Evolutionary conservation across 2,113 vertebrate genomes (phyloP), one percentile per base, ranked within the genome.

Genomic region (Labeo catla): DNA sequence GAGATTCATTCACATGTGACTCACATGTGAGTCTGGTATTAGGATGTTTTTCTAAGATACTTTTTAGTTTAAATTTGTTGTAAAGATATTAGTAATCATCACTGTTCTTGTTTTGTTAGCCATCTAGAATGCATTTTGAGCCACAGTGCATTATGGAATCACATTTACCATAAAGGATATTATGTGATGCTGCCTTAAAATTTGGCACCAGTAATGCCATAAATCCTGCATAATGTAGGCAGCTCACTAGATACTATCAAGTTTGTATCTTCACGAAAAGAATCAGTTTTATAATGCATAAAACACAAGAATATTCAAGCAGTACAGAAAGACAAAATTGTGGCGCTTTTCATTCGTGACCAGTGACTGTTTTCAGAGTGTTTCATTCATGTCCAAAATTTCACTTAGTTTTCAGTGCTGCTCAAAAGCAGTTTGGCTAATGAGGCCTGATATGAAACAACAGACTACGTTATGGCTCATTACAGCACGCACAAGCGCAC

Each of bases 401-500:
- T 72, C n/a, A 88, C 61, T 79, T 8, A 54, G 77, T 80, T 63
- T 45, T 80, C 16, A 59, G 79, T 6, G 39, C 72, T 34, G 16
- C 39, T 78, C 21, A 79, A 70, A 86, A 86, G 80, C 34, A 13
- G 87, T 86, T 86, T 78, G 15, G 34, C 59, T 86, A 83, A 86
- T 86, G 74, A 83, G 80, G 28, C 59, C 87, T 88, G 84, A 86
- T 79, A 81, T 86, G 21, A 81, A 86, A 86, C 85, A 72, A 86
- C 78, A 57, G 54, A 47, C 73, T 59, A 47, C 10, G 65, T 72
- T 79, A 36, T 49, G 72, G 54, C 34, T 28, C 87, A 84, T 86
- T 88, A 83, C 52, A 73, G 8, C 52, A n/a, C 4, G 5, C n/a
- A 39, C 74, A 68, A 61, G n/a, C 61, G 43, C 28, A 43, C 77